A percentile compares a stretch with the other conserved stretches of the same genome.
phyloP scores from a whole-genome alignment of 1,140 invertebrate genomes.

The Cyclina sinensis region DNA sequence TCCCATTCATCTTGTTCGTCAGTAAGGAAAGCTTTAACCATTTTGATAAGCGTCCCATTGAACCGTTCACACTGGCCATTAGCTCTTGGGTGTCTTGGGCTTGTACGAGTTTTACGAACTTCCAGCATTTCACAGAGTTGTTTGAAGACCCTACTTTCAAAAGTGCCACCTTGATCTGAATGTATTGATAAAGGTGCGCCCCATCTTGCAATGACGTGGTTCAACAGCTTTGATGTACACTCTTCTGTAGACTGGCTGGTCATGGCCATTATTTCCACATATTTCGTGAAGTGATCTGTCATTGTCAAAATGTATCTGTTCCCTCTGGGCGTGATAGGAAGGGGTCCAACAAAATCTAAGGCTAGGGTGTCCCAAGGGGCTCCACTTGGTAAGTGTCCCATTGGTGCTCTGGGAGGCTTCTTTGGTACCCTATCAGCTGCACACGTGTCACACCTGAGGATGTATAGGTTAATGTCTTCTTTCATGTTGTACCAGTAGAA shows the following conservation, averaged over 20 bases:
- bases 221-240: conserved; percentile 80
- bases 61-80: conserved; percentile 76
- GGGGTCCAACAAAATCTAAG: conserved; percentile 46
- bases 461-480: neutral
- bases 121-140: conserved; percentile 55
- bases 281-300: conserved; percentile 77
- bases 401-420: neutral
- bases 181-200: conserved; percentile 73
- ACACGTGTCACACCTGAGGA: conserved; percentile 22
- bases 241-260: conserved; percentile 74
- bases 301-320: conserved; percentile 77
- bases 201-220: conserved; percentile 80
- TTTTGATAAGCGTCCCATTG: conserved; percentile 75
- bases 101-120: conserved; percentile 54
- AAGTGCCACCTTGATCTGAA: conserved; percentile 61
- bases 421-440: neutral
- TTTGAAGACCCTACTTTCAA: conserved; percentile 65
- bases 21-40: conserved; percentile 74
- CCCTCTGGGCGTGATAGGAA: conserved; percentile 23
- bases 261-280: conserved; percentile 70
- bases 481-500: conserved; percentile 19
- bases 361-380: conserved; percentile 20
- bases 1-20: conserved; percentile 71
- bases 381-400: neutral
- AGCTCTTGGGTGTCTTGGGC: conserved; percentile 54